A percentile compares a stretch with the other conserved stretches of the same genome.
phyloP scores from a whole-genome alignment of 2,888 invertebrate genomes.

The Morpho helenor region DNA sequence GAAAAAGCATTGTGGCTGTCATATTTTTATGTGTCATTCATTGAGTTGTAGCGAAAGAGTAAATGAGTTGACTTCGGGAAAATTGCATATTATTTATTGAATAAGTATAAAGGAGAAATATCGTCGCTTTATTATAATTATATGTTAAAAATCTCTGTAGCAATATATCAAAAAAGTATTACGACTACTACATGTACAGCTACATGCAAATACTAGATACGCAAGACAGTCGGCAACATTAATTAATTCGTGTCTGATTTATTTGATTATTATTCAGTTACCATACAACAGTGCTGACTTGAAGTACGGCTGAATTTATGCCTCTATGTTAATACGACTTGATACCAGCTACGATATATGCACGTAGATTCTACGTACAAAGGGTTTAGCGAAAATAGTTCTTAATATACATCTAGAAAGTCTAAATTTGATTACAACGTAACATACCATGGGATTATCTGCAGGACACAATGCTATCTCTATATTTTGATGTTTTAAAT shows the following conservation, averaged over 20 bases:
- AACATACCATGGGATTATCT: slow-evolving; percentile 5
- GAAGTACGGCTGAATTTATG: slow-evolving; percentile 50
- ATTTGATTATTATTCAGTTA: slow-evolving; percentile 67
- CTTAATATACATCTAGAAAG: not conserved
- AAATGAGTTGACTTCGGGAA: no score
- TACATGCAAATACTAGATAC: slow-evolving; percentile 27
- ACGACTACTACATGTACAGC: slow-evolving; percentile 5
- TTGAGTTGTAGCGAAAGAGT: no score
- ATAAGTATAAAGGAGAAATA: no score
- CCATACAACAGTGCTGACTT: slow-evolving; percentile 40
- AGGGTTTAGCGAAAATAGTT: not conserved
- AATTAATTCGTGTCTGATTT: slow-evolving; percentile 71
- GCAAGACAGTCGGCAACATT: slow-evolving; percentile 45
- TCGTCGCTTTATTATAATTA: no score
- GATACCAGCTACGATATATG: slow-evolving; percentile 46
- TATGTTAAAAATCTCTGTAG: not conserved
- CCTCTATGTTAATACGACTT: slow-evolving; percentile 49
- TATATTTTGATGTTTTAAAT: slow-evolving; percentile 19
- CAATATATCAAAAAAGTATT: not conserved
- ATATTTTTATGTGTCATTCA: no score
- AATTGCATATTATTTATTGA: no score
- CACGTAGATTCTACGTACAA: slow-evolving; percentile 32
- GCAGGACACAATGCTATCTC: slow-evolving; percentile 21
- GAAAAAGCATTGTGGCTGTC: no score
- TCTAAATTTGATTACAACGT: not conserved